Percentiles rank a stretch among this genome's conserved stretches.
These are phyloP conservation scores for Cygnus atratus DNA, from an alignment of 2,113 vertebrate genomes.

Conservation along the genomic window DNA sequence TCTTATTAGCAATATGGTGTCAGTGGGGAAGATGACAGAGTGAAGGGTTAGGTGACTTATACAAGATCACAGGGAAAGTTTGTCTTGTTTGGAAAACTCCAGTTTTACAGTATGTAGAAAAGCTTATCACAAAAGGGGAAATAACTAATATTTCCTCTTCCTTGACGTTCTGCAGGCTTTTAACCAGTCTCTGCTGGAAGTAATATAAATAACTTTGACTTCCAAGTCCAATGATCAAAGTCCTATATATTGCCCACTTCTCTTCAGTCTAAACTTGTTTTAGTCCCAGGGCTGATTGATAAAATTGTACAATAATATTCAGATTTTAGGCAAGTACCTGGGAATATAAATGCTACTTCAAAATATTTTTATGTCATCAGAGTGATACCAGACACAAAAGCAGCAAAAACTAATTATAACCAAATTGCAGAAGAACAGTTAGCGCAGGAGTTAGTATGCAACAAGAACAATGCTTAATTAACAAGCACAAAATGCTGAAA, in stretches of 20 bases:
- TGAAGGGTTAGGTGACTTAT: neutral
- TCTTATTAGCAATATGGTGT: neutral
- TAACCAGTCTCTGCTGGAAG: neutral
- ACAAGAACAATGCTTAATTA: neutral
- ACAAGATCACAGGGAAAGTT: neutral
- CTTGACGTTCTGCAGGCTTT: neutral
- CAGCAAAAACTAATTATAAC: neutral
- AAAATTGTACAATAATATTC: neutral
- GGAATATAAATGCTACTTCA: neutral
- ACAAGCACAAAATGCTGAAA: neutral
- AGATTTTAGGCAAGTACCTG: neutral
- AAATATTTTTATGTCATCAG: neutral
- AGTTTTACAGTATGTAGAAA: neutral
- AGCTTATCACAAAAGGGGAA: neutral
- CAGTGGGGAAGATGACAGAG: accelerated
- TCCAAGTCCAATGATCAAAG: neutral
- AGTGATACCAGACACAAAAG: neutral
- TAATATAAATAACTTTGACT: neutral
- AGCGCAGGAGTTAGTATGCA: neutral
- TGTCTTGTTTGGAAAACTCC: neutral
- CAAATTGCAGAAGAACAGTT: neutral
- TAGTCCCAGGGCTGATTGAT: neutral
- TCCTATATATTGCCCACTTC: neutral
- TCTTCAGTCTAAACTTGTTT: neutral
- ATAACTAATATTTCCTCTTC: neutral